These are phyloP conservation scores for Ceratitis capitata DNA, from an alignment of 1,140 invertebrate genomes.

Conservation along the genomic window DNA sequence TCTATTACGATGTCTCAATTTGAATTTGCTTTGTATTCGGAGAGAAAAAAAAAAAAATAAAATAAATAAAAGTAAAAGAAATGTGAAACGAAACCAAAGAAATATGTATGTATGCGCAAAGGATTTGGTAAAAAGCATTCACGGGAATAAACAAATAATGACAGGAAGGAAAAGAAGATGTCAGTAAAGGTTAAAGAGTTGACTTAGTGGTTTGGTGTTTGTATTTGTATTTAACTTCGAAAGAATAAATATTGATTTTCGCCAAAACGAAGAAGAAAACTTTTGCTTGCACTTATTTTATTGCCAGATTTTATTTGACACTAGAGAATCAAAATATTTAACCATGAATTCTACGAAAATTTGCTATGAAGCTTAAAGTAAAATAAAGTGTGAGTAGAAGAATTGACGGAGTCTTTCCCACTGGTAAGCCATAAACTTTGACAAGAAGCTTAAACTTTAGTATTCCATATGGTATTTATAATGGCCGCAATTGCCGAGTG, in stretches of 20 bases:
- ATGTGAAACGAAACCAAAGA: constrained; percentile 6
- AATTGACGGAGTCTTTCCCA: too few species aligned
- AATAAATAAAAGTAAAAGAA: not conserved
- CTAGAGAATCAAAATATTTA: not conserved
- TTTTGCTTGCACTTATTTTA: not conserved
- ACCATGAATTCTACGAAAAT: too few species aligned
- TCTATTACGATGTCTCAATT: not conserved
- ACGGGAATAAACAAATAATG: constrained; percentile 9
- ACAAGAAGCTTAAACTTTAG: too few species aligned
- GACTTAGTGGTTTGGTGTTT: not conserved
- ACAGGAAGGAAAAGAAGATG: not conserved
- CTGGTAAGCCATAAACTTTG: too few species aligned
- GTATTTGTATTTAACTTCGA: not conserved
- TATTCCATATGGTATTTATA: too few species aligned
- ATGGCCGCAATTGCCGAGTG: too few species aligned
- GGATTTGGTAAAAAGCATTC: not conserved
- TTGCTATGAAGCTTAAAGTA: not conserved
- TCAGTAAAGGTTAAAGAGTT: not conserved
- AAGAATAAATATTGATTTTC: not conserved
- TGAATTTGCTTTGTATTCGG: not conserved
- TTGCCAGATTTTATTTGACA: not conserved
- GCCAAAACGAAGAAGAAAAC: not conserved
- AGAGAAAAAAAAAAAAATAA: not conserved
- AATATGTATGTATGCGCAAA: too few species aligned
- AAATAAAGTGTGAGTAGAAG: too few species aligned